Evolutionary conservation across 2,113 vertebrate species (phyloP), one percentile per base, ranked within the genome.

Genomic region (Heterochromis multidens): DNA sequence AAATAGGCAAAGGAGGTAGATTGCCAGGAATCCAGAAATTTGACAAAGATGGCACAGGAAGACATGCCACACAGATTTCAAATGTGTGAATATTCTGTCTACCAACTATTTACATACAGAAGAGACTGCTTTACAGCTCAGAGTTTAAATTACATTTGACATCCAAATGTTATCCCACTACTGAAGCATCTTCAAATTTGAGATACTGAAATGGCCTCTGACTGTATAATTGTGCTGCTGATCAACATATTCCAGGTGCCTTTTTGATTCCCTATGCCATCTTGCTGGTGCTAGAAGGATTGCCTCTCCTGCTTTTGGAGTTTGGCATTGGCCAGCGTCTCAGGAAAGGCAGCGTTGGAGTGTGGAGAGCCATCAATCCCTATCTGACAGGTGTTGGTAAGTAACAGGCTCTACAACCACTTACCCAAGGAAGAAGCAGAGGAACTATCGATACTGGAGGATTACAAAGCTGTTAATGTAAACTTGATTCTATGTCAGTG

Each of bases 221-320:
- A 72, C 16, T 5, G 9, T 72, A 11, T 72, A 52, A 74, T 12
- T 72, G 67, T 52, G 25, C 25, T 74, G 27, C 46, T 3, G 67
- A 31, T 52, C 25, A 52, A 52, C 46, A 74, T 74, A 59, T 85
- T 86, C 21, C 84, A 99, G 98, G 98, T 60, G 98, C 98, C 0
- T 99, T 99, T 90, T 96, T 99, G 97, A 98, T 99, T 63, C 98
- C 98, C 0, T 99, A 98, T 92, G 89, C 99, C 81, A 97, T 99
- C 90, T 95, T 99, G 88, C 93, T 99, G 60, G 95, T 99, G 2
- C 84, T 99, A 81, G 98, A 99, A 89, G 98, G 98, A 8, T 86
- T 97, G 37, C 98, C 98, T 0, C 91, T 99, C 77, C 95, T 99
- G 76, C 80, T 97, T 78, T 89, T 99, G 90, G 98, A 99, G 94